Evolutionary conservation across 2,113 vertebrate genomes (phyloP).

Genomic region (Neomonachus schauinslandi): DNA sequence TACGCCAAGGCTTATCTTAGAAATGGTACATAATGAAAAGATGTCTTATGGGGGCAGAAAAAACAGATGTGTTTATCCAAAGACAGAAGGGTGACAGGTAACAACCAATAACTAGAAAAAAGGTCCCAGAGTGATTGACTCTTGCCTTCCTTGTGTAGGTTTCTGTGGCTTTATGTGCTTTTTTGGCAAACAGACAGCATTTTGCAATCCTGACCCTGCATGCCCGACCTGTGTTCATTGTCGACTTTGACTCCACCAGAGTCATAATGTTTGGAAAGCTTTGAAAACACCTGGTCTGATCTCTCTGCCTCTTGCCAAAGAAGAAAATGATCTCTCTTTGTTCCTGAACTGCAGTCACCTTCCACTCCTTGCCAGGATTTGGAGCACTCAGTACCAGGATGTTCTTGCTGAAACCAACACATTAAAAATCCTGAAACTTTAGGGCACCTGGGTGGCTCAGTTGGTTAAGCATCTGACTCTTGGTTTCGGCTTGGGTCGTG

Average conservation of each 20-base stretch:
- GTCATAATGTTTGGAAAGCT: neutral
- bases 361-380: constrained; percentile 34
- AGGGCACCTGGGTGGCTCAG: neutral
- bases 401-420: neutral
- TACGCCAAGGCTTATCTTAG: constrained; percentile 4
- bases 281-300: neutral
- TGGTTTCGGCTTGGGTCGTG: neutral
- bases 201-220: too few species aligned
- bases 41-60: neutral
- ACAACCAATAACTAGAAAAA: neutral
- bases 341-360: neutral
- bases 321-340: neutral
- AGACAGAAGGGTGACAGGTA: neutral
- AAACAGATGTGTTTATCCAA: neutral
- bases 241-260: neutral
- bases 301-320: neutral
- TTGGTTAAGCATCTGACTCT: neutral
- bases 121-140: neutral
- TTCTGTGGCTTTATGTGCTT: neutral
- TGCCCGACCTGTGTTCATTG: neutral
- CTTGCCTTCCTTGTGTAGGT: neutral
- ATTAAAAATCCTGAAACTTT: neutral
- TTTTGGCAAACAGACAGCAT: neutral
- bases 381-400: neutral
- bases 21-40: neutral